A percentile compares a stretch with the other conserved stretches of the same genome.
Evolutionary conservation across 1,140 invertebrate genomes (phyloP).

Genomic region (Zophobas morio): DNA sequence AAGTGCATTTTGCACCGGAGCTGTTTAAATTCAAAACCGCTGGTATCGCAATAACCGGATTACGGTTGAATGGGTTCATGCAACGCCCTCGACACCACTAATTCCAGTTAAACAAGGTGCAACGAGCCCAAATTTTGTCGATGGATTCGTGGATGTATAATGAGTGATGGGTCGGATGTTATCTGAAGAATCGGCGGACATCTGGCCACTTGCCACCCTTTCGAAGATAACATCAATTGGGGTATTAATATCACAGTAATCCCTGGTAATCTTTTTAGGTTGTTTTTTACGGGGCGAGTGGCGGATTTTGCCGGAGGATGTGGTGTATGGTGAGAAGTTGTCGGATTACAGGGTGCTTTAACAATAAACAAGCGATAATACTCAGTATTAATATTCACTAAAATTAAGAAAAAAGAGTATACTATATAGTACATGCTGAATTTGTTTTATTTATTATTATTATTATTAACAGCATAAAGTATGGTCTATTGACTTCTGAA

Average conservation of each 20-base stretch:
- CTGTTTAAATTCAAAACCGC: slow-evolving; percentile 35
- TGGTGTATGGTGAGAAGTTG: neutral
- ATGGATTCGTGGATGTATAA: neutral
- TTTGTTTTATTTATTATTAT: too few species aligned
- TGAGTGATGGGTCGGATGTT: slow-evolving; percentile 19
- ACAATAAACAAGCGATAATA: neutral
- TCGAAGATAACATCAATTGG: slow-evolving; percentile 35
- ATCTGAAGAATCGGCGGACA: slow-evolving; percentile 17
- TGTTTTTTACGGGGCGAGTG: slow-evolving; percentile 6
- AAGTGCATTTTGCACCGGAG: slow-evolving; percentile 31
- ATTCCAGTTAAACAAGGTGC: slow-evolving; percentile 31
- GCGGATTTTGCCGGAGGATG: slow-evolving; percentile 12
- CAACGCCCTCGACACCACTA: slow-evolving; percentile 40
- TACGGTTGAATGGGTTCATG: slow-evolving; percentile 39
- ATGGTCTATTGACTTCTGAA: too few species aligned
- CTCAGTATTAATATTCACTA: neutral
- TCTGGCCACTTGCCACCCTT: slow-evolving; percentile 47
- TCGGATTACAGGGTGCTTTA: neutral
- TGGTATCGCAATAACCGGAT: slow-evolving; percentile 42
- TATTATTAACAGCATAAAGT: too few species aligned
- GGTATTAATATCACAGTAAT: slow-evolving; percentile 36
- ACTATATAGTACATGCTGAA: too few species aligned
- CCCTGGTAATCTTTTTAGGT: slow-evolving; percentile 3
- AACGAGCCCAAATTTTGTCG: neutral
- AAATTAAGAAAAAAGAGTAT: too few species aligned